Conservation (phyloP, 2,888 invertebrate species). For the Drosophila kuntzei region DNA sequence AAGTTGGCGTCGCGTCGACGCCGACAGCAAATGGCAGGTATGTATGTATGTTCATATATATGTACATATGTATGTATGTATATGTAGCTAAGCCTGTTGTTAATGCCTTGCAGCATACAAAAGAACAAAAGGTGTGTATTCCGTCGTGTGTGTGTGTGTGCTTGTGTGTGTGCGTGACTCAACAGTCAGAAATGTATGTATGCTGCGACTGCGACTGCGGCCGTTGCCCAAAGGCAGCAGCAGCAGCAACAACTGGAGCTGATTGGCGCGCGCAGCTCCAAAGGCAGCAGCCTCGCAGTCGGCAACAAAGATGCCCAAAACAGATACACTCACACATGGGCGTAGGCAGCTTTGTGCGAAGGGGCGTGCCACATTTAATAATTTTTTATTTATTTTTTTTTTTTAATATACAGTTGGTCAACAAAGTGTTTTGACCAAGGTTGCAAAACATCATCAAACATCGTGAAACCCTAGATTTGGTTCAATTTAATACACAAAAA, state of each 20-base stretch:
- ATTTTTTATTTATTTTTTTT: not conserved
- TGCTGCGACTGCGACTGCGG: constrained; percentile 51
- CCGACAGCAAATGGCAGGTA: constrained; percentile 39
- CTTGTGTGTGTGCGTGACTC: constrained; percentile 63
- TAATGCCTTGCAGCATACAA: constrained; percentile 65
- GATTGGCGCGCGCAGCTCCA: constrained; percentile 63
- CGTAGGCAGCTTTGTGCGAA: not conserved
- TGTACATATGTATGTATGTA: constrained; percentile 4
- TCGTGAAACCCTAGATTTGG: too few species aligned
- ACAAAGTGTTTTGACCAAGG: too few species aligned
- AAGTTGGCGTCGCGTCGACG: constrained; percentile 37
- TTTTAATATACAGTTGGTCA: too few species aligned
- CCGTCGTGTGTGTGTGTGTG: constrained; percentile 16
- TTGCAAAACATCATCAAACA: too few species aligned
- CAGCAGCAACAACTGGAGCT: constrained; percentile 37
- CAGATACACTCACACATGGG: constrained; percentile 26
- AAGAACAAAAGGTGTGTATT: constrained; percentile 71
- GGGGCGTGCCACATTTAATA: not conserved
- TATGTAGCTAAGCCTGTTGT: constrained; percentile 67
- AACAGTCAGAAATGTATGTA: constrained; percentile 68
- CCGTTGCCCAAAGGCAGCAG: constrained; percentile 58
- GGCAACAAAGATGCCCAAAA: constrained; percentile 47
- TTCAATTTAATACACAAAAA: too few species aligned
- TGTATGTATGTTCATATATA: constrained; percentile 21
- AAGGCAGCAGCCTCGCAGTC: constrained; percentile 30